A percentile compares a stretch with the other conserved stretches of the same genome.
Evolutionary conservation across 2,113 vertebrate genomes (phyloP).

Genomic region (Mohoua ochrocephala): DNA sequence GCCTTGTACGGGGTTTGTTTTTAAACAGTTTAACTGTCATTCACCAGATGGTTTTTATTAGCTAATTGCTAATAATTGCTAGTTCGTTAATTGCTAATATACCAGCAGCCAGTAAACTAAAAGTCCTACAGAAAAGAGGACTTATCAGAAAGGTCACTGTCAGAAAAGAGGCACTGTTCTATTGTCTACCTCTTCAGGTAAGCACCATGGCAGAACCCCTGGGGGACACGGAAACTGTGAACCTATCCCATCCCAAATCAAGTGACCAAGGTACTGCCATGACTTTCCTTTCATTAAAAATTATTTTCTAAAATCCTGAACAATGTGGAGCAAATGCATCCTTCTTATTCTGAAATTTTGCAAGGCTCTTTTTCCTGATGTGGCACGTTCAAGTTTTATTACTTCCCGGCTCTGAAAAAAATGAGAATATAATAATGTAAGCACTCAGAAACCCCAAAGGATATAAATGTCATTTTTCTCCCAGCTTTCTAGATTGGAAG

Average conservation of each 20-base stretch:
- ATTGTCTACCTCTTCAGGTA: not conserved
- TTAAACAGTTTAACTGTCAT: not conserved
- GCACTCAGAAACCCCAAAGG: not conserved
- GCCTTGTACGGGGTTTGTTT: not conserved
- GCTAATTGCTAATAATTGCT: not conserved
- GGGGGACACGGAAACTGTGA: not conserved
- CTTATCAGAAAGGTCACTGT: too few species aligned
- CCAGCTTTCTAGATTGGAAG: not conserved
- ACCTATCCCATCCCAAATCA: not conserved
- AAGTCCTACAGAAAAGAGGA: not conserved
- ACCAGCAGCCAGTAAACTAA: not conserved
- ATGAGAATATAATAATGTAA: not conserved
- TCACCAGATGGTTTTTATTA: not conserved
- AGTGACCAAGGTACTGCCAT: not conserved
- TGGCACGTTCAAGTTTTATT: not conserved
- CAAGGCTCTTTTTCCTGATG: not conserved
- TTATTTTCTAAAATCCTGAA: not conserved
- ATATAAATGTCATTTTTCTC: constrained; percentile 9
- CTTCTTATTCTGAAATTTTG: not conserved
- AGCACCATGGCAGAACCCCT: not conserved
- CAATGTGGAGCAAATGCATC: not conserved
- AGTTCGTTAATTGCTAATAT: not conserved
- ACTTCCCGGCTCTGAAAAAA: not conserved
- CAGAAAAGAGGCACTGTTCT: rapidly evolving
- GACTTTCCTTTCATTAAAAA: not conserved